Evolutionary conservation across 2,888 invertebrate species (phyloP), one percentile per base, ranked within the genome.

Genomic region (Aspidapion aeneum): DNA sequence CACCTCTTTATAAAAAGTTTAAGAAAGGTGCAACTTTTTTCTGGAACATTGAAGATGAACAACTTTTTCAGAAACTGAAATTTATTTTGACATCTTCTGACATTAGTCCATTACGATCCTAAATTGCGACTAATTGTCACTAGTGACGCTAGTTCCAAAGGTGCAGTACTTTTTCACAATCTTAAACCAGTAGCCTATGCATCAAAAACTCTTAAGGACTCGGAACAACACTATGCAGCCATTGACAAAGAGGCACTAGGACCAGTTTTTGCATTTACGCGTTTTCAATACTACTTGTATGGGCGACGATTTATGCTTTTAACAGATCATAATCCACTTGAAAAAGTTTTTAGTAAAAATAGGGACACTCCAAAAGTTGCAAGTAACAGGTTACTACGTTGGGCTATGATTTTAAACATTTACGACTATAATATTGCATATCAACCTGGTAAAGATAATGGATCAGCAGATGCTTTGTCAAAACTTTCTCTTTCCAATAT

Each of bases 241-340:
- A 67, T 69, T 55, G 63, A 68, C 50, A 68, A 66, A 50, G 69
- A 66, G 59, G 68, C 65, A 21, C 55, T 67, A 52, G 65, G 54
- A 9, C 19, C 66, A 19, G 50, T 68, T 21, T 67, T 58, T 52
- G 66, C 61, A 7, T 51, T 66, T 16, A 60, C 58, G 1, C 61
- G 57, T 20, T 66, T 66, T 52, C 61, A 66, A 21, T 61, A 66
- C 1, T 61, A 63, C 19, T 12, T 66, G 1, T 58, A 57, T 56
- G 65, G 65, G 7, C 17, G 59, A 50, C 57, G 51, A 21, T 65
- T 65, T n/a, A 60, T 21, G 16, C 51, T 66, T 2, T 17, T 55
- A 18, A 66, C 66, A 1, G 66, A 62, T 48, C 66, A 66, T 48
- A 64, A 62, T 51, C 62, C 66, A 12, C 52, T 66, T n/a, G 62